A percentile compares a stretch with the other conserved stretches of the same genome.
Conservation (phyloP, 1,140 invertebrate species). For the Drosophila hydei region DNA sequence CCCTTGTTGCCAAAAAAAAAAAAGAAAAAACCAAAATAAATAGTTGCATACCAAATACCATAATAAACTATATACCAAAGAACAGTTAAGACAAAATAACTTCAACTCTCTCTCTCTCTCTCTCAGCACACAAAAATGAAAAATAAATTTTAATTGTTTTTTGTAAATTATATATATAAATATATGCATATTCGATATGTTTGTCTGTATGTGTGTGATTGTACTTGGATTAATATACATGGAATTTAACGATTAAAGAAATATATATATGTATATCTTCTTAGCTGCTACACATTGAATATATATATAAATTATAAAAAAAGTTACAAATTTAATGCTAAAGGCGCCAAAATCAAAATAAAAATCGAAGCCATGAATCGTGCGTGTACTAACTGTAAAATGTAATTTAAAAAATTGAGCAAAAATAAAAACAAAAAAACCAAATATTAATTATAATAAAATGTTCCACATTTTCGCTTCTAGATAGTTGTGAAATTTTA, state of each 20-base stretch:
- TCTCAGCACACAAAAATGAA: slow-evolving; percentile 23
- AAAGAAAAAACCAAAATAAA: slow-evolving; percentile 2
- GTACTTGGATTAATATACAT: slow-evolving; percentile 26
- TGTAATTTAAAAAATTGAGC: slow-evolving; percentile 44
- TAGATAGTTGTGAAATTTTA: slow-evolving; percentile 81
- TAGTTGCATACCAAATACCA: slow-evolving; percentile 28
- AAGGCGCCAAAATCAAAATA: slow-evolving; percentile 41
- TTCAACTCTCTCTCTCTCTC: neutral
- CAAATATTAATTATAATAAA: slow-evolving; percentile 17
- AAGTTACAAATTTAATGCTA: slow-evolving; percentile 6
- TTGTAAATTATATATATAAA: slow-evolving; percentile 39
- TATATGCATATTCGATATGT: slow-evolving; percentile 26
- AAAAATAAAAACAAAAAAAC: slow-evolving; percentile 16
- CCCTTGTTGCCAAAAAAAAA: slow-evolving; percentile 72
- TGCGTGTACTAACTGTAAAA: slow-evolving; percentile 70
- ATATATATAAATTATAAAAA: no score
- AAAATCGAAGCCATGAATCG: slow-evolving; percentile 51
- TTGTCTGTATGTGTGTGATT: slow-evolving; percentile 32
- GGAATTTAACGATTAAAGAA: slow-evolving; percentile 5
- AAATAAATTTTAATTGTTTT: slow-evolving; percentile 18
- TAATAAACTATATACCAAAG: slow-evolving; percentile 36
- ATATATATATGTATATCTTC: slow-evolving; percentile 17
- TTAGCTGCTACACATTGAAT: slow-evolving; percentile 25
- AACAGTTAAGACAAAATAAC: slow-evolving; percentile 56
- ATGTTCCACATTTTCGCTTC: slow-evolving; percentile 72